Evolutionary conservation across 1,140 invertebrate species (phyloP).

Genomic region (Bilobella aurantiaca): DNA sequence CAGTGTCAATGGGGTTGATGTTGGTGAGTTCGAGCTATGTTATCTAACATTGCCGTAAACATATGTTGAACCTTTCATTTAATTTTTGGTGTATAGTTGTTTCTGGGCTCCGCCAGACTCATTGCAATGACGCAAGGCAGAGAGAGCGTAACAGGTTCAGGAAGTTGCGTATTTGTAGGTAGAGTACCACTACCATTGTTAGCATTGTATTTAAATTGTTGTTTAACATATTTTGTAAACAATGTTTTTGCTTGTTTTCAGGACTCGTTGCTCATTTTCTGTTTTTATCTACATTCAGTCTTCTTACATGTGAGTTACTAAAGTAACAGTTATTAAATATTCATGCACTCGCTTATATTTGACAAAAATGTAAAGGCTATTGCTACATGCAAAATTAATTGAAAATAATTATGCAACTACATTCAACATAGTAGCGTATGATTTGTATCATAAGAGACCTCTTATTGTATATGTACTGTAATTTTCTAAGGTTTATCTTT

Average conservation of each 20-base stretch:
- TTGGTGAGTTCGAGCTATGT: constrained; percentile 9
- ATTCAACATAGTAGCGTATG: too few relatives aligned
- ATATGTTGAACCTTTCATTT: too few relatives aligned
- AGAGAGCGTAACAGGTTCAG: neutral
- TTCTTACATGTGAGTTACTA: neutral
- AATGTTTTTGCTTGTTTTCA: neutral
- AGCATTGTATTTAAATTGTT: neutral
- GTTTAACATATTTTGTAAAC: neutral
- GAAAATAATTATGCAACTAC: too few relatives aligned
- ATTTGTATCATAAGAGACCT: too few relatives aligned
- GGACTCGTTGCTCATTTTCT: constrained; percentile 9
- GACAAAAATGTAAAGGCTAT: too few relatives aligned
- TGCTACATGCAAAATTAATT: too few relatives aligned
- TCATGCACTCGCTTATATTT: too few relatives aligned
- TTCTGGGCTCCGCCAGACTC: neutral
- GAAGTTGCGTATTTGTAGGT: neutral
- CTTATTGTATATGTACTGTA: too few relatives aligned
- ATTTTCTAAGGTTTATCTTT: constrained; percentile 12
- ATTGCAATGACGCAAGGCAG: neutral
- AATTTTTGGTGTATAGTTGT: neutral
- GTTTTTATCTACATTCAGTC: constrained; percentile 11
- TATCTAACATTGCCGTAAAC: neutral
- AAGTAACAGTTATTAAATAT: too few relatives aligned
- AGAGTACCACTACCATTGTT: neutral
- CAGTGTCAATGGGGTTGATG: constrained; percentile 21